phyloP scores from a whole-genome alignment of 2,888 invertebrate species.

The Perithous albicinctus region DNA sequence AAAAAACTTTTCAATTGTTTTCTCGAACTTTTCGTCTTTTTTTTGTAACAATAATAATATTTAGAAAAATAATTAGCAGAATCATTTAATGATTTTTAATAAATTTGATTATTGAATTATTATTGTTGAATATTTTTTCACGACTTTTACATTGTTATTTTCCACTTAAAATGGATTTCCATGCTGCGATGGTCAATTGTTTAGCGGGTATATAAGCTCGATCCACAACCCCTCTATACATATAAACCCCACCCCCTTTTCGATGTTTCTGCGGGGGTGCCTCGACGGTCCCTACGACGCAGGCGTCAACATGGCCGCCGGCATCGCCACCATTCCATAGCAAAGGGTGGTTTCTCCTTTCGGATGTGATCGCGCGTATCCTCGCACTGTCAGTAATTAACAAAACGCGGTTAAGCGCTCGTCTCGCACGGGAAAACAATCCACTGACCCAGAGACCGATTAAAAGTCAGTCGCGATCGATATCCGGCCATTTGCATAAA shows the following conservation, averaged over 20 bases:
- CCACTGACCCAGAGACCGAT: slow-evolving; percentile 62
- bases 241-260: slow-evolving; percentile 74
- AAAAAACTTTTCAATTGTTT: too few relatives aligned
- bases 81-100: background rate
- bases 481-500: slow-evolving; percentile 28
- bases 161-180: slow-evolving; percentile 29
- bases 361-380: slow-evolving; percentile 58
- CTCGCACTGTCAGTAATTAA: slow-evolving; percentile 76
- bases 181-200: slow-evolving; percentile 71
- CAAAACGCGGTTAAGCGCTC: slow-evolving; percentile 75
- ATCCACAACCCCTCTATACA: slow-evolving; percentile 55
- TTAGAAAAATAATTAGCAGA: too few relatives aligned
- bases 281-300: slow-evolving; percentile 74
- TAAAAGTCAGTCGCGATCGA: slow-evolving; percentile 36
- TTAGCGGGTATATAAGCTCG: slow-evolving; percentile 58
- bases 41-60: too few relatives aligned
- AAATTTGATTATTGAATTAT: background rate
- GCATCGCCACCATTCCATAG: slow-evolving; percentile 74
- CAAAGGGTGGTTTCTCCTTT: slow-evolving; percentile 70
- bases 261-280: slow-evolving; percentile 71
- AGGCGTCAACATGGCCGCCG: slow-evolving; percentile 83
- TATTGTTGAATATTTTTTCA: background rate
- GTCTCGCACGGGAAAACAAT: slow-evolving; percentile 60
- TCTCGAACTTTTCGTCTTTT: too few relatives aligned
- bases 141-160: background rate